Percentiles rank a stretch among this genome's conserved stretches.
Evolutionary conservation across 2,888 invertebrate genomes (phyloP).

Genomic region (Automeris io): DNA sequence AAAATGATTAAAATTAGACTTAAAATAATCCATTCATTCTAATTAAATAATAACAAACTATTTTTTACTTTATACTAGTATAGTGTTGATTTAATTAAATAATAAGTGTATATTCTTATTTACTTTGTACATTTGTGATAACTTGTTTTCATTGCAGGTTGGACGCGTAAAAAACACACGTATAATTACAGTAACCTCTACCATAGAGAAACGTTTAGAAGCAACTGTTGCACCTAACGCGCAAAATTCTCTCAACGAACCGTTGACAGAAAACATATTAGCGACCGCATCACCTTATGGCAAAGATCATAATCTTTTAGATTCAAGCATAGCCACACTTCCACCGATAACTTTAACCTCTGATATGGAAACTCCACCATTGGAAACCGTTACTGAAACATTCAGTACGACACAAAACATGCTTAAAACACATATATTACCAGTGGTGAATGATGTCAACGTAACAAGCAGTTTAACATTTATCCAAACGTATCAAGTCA

Average conservation of each 20-base stretch:
- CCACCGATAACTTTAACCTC: constrained; percentile 86
- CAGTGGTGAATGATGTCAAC: constrained; percentile 84
- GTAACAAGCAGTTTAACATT: constrained; percentile 88
- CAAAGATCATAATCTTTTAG: constrained; percentile 80
- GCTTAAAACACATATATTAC: constrained; percentile 92
- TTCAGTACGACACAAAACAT: constrained; percentile 94
- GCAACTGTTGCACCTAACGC: constrained; percentile 71
- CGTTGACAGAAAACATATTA: constrained; percentile 91
- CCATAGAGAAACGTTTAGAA: constrained; percentile 86
- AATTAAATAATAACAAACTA: background rate
- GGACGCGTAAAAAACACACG: constrained; percentile 92
- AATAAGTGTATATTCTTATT: constrained; percentile 7
- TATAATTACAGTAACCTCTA: constrained; percentile 91
- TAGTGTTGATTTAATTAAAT: background rate
- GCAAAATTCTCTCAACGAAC: constrained; percentile 82
- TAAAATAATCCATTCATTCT: background rate
- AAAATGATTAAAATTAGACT: background rate
- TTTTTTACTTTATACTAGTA: background rate
- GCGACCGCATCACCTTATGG: constrained; percentile 86
- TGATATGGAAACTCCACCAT: constrained; percentile 88
- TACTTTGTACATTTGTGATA: constrained; percentile 6
- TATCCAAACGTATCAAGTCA: constrained; percentile 92
- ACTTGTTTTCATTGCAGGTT: constrained; percentile 74
- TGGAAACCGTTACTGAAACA: constrained; percentile 93
- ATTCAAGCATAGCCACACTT: constrained; percentile 89